Base-by-base conservation (phyloP, 2,888 invertebrate genomes). In the Tetramorium bicarinatum region DNA sequence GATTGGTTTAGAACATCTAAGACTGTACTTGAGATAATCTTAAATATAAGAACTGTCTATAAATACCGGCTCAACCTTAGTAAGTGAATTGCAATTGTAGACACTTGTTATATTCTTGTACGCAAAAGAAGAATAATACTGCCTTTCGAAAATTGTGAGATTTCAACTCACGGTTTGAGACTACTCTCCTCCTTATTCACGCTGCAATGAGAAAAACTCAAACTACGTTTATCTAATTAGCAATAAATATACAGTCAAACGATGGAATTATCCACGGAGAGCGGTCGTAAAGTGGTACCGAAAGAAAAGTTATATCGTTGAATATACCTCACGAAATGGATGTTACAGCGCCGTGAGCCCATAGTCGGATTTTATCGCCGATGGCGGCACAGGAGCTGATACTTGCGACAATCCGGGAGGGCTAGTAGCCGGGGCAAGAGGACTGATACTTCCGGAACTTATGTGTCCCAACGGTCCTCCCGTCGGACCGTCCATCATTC, bases 301-400 rank as follows among this genome's bases (percentile, higher is more conserved):
- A 41, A 25, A 69, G 29, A 64, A 69, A 41, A 64, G 6, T 81
- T 61, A 82, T 47, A 29, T 71, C 38, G 18, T 18, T 34, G 18
- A 61, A 25, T 69, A 59, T 29, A 59, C 21, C 83, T 88, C 61
- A 77, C 82, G 76, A 44, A 84, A 81, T 89, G 91, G 92, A 91
- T 95, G 95, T 96, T 97, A 97, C 95, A 97, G 96, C 77, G 98
- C 97, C 94, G 98, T 98, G 93, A 98, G 96, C 95, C 97, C 98
- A 94, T 98, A 98, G 95, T 98, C 98, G 91, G 98, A 97, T 95
- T 98, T 98, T 93, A 98, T 97, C 93, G 97, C 96, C 87, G 96
- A 95, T 89, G 92, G 91, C 77, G 86, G 88, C 2, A 92, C 91
- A 41, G 92, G 87, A n/a, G 93, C 84, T 9, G 90, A 72, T 84